Evolutionary conservation across 2,797 vertebrate species (phyloP).

Genomic region (Myotis pilosus): DNA sequence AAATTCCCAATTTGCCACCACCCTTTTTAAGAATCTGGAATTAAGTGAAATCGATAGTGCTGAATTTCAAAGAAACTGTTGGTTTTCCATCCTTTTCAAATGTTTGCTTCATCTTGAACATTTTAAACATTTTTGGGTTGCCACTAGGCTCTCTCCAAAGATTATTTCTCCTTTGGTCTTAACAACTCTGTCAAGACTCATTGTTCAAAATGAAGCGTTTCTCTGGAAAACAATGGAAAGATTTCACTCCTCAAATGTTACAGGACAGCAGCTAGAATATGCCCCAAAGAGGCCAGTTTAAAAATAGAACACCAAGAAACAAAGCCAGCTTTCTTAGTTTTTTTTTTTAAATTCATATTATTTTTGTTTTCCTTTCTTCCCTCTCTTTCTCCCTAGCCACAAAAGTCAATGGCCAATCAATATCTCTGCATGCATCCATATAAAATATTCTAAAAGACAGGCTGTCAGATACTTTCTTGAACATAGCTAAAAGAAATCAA

Average conservation of each 20-base stretch:
- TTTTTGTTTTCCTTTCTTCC: not conserved
- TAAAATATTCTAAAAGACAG: not conserved
- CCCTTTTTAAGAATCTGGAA: slow-evolving; percentile 23
- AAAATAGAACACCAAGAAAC: not conserved
- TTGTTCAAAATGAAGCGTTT: slow-evolving; percentile 20
- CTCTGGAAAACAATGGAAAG: not conserved
- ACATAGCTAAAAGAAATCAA: not conserved
- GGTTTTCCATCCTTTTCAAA: not conserved
- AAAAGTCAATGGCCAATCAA: not conserved
- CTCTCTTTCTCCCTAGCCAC: not conserved
- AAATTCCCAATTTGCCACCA: not conserved
- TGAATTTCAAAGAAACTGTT: not conserved
- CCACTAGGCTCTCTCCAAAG: not conserved
- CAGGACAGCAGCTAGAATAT: not conserved
- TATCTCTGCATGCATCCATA: not conserved
- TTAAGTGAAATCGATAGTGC: not conserved
- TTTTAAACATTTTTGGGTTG: not conserved
- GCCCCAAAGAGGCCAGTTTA: not conserved
- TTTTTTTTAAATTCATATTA: not conserved
- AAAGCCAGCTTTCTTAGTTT: not conserved
- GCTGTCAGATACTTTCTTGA: not conserved
- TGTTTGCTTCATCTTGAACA: not conserved
- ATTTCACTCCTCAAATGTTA: not conserved
- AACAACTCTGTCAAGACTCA: slow-evolving; percentile 1
- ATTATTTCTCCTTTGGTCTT: slow-evolving; percentile 17